Conservation (phyloP, 2,113 vertebrate species). For the Psammodynastes pulverulentus region DNA sequence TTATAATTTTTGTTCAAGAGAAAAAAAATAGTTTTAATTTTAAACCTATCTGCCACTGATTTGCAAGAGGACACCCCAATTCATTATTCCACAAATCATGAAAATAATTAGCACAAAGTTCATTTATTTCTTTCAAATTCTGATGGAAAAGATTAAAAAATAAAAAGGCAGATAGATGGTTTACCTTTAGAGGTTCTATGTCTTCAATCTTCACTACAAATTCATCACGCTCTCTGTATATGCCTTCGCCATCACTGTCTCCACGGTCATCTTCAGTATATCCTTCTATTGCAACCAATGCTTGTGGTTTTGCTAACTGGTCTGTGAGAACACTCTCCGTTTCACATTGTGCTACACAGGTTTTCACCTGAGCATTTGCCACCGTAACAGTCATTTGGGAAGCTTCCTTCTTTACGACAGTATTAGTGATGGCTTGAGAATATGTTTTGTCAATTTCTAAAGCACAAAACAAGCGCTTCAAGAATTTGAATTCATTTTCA, state of each 20-base stretch:
- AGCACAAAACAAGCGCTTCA: constrained; percentile 46
- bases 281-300: constrained; percentile 87
- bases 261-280: constrained; percentile 88
- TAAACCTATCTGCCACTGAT: background rate
- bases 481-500: constrained; percentile 18
- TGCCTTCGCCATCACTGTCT: constrained; percentile 95
- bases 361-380: constrained; percentile 64
- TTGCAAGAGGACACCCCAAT: background rate
- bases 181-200: constrained; percentile 89
- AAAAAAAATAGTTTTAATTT: background rate
- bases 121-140: background rate
- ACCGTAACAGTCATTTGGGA: constrained; percentile 58
- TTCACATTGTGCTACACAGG: constrained; percentile 56
- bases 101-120: background rate
- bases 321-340: constrained; percentile 70
- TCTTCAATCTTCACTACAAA: constrained; percentile 98
- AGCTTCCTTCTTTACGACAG: constrained; percentile 71
- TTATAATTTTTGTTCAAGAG: background rate
- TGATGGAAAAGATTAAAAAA: background rate
- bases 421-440: constrained; percentile 28
- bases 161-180: background rate
- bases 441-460: constrained; percentile 63
- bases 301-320: constrained; percentile 77
- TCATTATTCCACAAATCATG: background rate
- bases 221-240: constrained; percentile 95